Evolutionary conservation across 2,797 vertebrate species (phyloP).

Genomic region (Anisognathus igniventris): DNA sequence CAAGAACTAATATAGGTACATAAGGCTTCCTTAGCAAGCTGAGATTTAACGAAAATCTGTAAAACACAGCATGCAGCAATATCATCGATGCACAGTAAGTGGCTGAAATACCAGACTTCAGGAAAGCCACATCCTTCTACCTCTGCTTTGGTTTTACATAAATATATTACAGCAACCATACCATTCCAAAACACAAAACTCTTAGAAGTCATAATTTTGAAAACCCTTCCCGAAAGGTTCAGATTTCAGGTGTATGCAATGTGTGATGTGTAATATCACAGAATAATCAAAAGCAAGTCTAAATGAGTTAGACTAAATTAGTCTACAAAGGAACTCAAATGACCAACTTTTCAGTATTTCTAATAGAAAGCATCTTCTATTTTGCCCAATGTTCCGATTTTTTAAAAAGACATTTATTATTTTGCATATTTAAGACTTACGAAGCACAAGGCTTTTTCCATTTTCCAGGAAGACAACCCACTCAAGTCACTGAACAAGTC

Average conservation of each 20-base stretch:
- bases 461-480: neutral
- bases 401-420: fast-evolving
- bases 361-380: neutral
- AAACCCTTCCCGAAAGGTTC: neutral
- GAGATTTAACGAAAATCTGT: neutral
- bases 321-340: neutral
- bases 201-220: neutral
- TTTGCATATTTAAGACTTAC: neutral
- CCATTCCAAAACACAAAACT: neutral
- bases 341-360: neutral
- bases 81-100: fast-evolving
- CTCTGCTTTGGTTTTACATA: neutral
- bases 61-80: fast-evolving
- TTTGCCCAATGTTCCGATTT: fast-evolving
- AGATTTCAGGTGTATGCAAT: neutral
- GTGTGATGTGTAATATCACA: neutral
- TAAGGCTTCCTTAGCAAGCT: neutral
- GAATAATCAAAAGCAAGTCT: neutral
- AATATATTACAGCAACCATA: no score
- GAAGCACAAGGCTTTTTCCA: neutral
- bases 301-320: neutral
- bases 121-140: neutral
- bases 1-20: fast-evolving
- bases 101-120: neutral
- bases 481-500: neutral